phyloP scores from a whole-genome alignment of 2,888 invertebrate species.

The Aphodius sticticus region DNA sequence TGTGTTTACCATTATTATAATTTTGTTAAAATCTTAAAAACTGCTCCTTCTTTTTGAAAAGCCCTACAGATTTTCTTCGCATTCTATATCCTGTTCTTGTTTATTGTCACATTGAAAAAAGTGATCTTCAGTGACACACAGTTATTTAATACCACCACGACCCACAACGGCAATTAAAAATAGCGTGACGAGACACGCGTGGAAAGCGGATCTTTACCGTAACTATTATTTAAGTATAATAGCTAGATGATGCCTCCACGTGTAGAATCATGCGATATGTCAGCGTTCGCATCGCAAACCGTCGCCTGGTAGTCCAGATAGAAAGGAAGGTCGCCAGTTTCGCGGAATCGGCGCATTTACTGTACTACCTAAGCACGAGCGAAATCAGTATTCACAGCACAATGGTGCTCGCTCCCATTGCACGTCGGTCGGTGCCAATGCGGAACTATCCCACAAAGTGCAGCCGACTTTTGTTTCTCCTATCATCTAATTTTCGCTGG shows the following conservation, averaged over 20 bases:
- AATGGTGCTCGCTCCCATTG: constrained; percentile 4
- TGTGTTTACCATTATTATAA: too few species aligned
- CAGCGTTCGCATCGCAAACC: background rate
- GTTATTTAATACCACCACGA: too few species aligned
- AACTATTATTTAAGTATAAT: background rate
- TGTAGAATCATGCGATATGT: background rate
- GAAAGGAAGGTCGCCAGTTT: background rate
- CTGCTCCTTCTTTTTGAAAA: too few species aligned
- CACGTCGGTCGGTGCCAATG: background rate
- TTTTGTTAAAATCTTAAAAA: too few species aligned
- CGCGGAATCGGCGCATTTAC: background rate
- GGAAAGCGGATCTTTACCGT: background rate
- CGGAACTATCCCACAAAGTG: background rate
- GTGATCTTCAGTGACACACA: too few species aligned
- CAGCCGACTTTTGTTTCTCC: background rate
- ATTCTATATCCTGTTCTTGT: too few species aligned
- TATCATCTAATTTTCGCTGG: background rate
- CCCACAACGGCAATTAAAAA: too few species aligned
- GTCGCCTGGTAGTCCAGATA: background rate
- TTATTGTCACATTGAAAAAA: too few species aligned
- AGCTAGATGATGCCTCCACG: background rate
- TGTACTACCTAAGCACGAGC: background rate
- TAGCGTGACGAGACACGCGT: too few species aligned
- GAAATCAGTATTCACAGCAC: background rate
- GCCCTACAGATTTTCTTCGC: too few species aligned